Evolutionary conservation across 2,113 vertebrate species (phyloP).

Genomic region (Phyllopteryx taeniolatus): DNA sequence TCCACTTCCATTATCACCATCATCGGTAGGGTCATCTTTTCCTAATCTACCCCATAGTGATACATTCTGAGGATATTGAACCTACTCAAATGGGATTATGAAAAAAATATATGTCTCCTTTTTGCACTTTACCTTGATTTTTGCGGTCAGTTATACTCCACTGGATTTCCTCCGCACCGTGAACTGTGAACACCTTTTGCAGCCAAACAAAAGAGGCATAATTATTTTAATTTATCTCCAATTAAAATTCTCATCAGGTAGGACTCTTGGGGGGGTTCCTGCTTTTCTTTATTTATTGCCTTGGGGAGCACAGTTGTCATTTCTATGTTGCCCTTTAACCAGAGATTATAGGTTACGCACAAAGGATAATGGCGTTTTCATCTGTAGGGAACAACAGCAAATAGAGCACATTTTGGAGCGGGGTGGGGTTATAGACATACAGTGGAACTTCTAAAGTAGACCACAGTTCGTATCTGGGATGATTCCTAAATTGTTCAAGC

Average conservation of each 20-base stretch:
- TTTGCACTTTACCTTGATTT: not conserved
- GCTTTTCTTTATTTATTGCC: conserved; percentile 15
- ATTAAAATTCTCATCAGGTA: conserved; percentile 23
- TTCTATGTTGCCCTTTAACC: conserved; percentile 29
- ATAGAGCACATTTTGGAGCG: not conserved
- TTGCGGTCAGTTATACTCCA: not conserved
- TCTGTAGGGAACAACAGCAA: conserved; percentile 1
- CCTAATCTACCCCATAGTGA: conserved; percentile 54
- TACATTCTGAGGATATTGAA: conserved; percentile 22
- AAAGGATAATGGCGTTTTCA: conserved; percentile 2
- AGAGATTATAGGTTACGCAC: conserved; percentile 5
- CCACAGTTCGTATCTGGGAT: not conserved
- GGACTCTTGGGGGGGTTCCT: not conserved
- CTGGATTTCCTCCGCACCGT: not conserved
- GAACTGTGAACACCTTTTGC: conserved; percentile 10
- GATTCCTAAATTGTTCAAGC: too few relatives aligned
- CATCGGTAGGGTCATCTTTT: conserved; percentile 46
- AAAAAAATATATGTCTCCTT: not conserved
- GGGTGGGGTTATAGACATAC: not conserved
- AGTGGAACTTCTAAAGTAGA: not conserved
- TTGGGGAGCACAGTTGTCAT: not conserved
- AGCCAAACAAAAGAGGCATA: not conserved
- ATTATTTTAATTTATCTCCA: conserved; percentile 16
- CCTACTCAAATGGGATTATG: conserved; percentile 46
- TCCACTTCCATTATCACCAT: conserved; percentile 48